Percentiles rank a stretch among this genome's conserved stretches.
Conservation (phyloP, 1,140 invertebrate species). For the Neoseiulus cucumeris region DNA sequence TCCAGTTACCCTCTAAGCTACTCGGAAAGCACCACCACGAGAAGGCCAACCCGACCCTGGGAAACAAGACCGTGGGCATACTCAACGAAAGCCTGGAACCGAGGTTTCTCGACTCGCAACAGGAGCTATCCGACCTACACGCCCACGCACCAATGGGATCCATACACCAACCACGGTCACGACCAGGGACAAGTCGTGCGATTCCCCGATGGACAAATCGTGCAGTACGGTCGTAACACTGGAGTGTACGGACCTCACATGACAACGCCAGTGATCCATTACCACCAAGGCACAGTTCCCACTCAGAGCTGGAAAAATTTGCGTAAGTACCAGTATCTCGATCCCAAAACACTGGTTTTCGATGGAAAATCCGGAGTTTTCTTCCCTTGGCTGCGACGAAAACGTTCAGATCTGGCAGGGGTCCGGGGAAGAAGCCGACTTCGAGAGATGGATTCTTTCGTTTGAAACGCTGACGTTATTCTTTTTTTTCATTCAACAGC, state of each 20-base stretch:
- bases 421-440: too few species aligned
- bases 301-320: background rate
- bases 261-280: background rate
- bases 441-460: too few species aligned
- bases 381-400: too few species aligned
- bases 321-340: too few species aligned
- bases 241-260: background rate
- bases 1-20: too few species aligned
- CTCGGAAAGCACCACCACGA: background rate
- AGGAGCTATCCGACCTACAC: background rate
- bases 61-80: background rate
- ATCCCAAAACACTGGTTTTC: too few species aligned
- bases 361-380: too few species aligned
- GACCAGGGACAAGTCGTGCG: background rate
- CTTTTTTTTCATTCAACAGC: background rate
- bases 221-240: background rate
- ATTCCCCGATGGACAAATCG: slow-evolving; percentile 2
- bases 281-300: background rate
- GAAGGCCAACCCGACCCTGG: background rate
- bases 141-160: background rate
- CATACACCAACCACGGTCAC: slow-evolving; percentile 3
- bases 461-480: too few species aligned
- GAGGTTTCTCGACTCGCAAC: background rate
- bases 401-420: too few species aligned
- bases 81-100: slow-evolving; percentile 1